Conservation (phyloP, 2,113 vertebrate species). For the human region GRCh38 chr4:93004501-93005000, state of each 20-base stretch:
- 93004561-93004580: neutral
- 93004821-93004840: neutral
- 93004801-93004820: neutral
- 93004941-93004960: neutral
- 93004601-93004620: neutral
- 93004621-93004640: rapidly evolving
- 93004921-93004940: no score
- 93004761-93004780: neutral
- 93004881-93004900: neutral
- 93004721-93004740: neutral
- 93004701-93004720: neutral
- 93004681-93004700: neutral
- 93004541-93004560: rapidly evolving
- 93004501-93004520: no score
- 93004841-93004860: neutral
- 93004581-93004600: neutral
- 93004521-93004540: no score
- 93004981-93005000: neutral
- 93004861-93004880: neutral
- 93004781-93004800: neutral
- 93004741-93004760: neutral
- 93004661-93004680: neutral
- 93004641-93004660: neutral
- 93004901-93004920: neutral
- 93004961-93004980: neutral